Evolutionary conservation across 2,113 vertebrate species (phyloP), one percentile per base, ranked within the genome.

Genomic region (Spea multiplicata): DNA sequence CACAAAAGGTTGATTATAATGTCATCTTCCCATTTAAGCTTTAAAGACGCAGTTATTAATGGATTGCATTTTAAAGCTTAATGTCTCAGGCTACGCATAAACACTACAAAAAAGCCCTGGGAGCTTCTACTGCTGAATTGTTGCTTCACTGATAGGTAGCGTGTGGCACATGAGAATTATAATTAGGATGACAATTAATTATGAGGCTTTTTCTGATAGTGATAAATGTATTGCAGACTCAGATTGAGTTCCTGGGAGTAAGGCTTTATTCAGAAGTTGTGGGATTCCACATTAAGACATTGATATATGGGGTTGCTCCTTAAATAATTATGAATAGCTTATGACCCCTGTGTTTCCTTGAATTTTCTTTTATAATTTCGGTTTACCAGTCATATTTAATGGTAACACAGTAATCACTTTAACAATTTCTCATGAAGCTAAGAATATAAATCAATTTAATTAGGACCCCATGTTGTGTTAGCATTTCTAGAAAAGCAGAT

Each of bases 151-250:
- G 75, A 84, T 76, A 53, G 71, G 52, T 75, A 84, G 72, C 76
- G 68, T 82, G 67, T 75, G 81, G 69, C 66, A 75, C 61, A 64
- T 52, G 59, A 83, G 62, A 83, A 16, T 72, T 84, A 83, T 81
- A 84, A 85, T 87, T 84, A 87, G 69, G 59, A 68, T 78, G 62
- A 55, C 16, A 83, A 80, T 71, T 65, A 85, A 30, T 77, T 84
- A 78, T 78, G 71, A 88, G 55, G 16, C 46, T 74, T 75, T 78
- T 49, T 64, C 30, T 48, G 49, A 84, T 86, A 81, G 46, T 74
- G 0, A 81, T 61, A 73, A 82, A 81, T 0, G 0, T 67, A 12
- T 0, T 78, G 12, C 59, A 76, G 62, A 78, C 72, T 80, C 57
- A 74, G 44, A 74, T 66, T 76, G 53, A 81, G 72, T 62, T 67